Evolutionary conservation across 2,888 invertebrate genomes (phyloP), one percentile per base, ranked within the genome.

Genomic region (Leptinotarsa juncta): DNA sequence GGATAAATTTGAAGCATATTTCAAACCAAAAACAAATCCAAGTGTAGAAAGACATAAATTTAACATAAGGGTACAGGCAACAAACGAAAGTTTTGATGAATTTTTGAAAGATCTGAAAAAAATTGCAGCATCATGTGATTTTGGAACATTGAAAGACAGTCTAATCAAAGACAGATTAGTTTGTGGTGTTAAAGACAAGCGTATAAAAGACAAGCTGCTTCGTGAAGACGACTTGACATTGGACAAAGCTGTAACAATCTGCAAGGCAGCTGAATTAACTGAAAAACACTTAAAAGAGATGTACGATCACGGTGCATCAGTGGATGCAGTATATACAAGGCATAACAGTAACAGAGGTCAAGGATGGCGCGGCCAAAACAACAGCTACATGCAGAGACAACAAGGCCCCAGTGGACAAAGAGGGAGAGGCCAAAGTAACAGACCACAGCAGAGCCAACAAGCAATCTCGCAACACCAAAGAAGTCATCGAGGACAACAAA

Each of bases 41-140:
- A 49, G 20, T 67, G 67, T 67, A n/a, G 67, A 67, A 49, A 10
- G 20, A 49, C 65, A 65, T n/a, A 65, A 65, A 32, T 65, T 65
- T 26, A 65, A 65, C 18, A 65, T 18, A 14, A 65, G 65, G n/a
- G 48, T 48, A 14, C 32, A 65, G 42, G 18, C 12, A 16, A 42
- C 26, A 16, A 32, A 32, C 14, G 65, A 65, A 65, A 65, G n/a
- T 7, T 67, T 67, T 50, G 49, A 48, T 23, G 23, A 15, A 20
- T 67, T 50, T 49, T 67, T n/a, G 23, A 20, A 12, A 20, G 26
- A 67, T 50, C 16, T 49, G n/a, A 67, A 67, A 16, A 4, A 20
- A 23, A 57, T 57, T 15, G 57, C 26, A 23, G 18, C 57, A 23
- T 23, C 57, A 15, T 57, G 23, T 14, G 5, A 20, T 14, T 57